phyloP scores from a whole-genome alignment of 2,797 vertebrate genomes.

The Bufotes viridis region DNA sequence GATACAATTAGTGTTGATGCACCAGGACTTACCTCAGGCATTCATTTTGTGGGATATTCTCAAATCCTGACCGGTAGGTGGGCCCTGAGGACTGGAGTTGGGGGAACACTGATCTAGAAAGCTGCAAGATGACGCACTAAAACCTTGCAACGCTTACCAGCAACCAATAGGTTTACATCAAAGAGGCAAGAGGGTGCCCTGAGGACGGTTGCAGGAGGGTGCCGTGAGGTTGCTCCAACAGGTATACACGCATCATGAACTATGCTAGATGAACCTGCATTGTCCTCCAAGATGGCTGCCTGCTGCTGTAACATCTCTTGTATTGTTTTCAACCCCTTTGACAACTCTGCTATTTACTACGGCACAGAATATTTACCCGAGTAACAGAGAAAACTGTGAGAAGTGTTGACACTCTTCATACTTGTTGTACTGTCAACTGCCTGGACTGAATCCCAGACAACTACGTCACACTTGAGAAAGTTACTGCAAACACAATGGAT shows the following conservation, averaged over 20 bases:
- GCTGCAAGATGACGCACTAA: not conserved
- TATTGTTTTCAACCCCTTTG: not conserved
- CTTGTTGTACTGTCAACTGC: conserved; percentile 36
- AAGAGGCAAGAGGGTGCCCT: not conserved
- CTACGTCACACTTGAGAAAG: not conserved
- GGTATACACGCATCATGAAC: not conserved
- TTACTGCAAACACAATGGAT: not conserved
- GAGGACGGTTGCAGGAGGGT: not conserved
- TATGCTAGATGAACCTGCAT: not conserved
- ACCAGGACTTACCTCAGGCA: no score
- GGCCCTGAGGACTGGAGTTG: no score
- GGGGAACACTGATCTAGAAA: not conserved
- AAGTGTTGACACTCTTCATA: not conserved
- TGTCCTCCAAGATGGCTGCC: not conserved
- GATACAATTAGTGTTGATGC: no score
- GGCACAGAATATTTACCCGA: not conserved
- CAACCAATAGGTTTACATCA: not conserved
- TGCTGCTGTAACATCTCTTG: not conserved
- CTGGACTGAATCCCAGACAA: conserved; percentile 6
- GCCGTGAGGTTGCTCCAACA: not conserved
- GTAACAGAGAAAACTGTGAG: conserved; percentile 8
- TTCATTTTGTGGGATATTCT: no score
- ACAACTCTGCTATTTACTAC: conserved; percentile 6
- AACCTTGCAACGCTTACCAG: not conserved
- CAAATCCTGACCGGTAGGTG: no score